A percentile compares a stretch with the other conserved stretches of the same genome.
Evolutionary conservation across 1,140 invertebrate species (phyloP).

Genomic region (Drosophila suzukii): DNA sequence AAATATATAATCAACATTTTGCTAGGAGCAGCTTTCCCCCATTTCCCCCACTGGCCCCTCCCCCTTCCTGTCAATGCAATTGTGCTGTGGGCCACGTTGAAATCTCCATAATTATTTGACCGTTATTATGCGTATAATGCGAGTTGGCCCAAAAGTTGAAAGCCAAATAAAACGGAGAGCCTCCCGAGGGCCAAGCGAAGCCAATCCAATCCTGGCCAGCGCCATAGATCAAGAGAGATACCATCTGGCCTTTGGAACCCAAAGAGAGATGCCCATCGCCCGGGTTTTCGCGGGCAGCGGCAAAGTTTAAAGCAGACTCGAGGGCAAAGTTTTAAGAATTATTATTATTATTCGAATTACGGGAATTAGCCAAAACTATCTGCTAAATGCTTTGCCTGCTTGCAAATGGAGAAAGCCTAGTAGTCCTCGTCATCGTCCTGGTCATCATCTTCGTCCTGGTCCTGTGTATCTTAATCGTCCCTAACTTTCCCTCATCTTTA

Average conservation of each 20-base stretch:
- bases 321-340: slow-evolving; percentile 38
- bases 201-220: slow-evolving; percentile 9
- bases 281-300: not conserved
- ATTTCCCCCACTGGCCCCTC: not conserved
- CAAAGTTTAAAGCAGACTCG: slow-evolving; percentile 6
- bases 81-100: slow-evolving; percentile 51
- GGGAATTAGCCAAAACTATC: slow-evolving; percentile 41
- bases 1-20: slow-evolving; percentile 75
- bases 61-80: slow-evolving; percentile 39
- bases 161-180: slow-evolving; percentile 32
- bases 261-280: not conserved
- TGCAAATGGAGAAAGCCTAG: not conserved
- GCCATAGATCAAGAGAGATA: slow-evolving; percentile 61
- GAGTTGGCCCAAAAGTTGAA: slow-evolving; percentile 68
- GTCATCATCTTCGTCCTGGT: not conserved
- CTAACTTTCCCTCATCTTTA: no score
- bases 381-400: slow-evolving; percentile 25
- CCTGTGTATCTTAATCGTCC: no score
- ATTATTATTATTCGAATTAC: slow-evolving; percentile 38
- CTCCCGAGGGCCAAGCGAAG: slow-evolving; percentile 12
- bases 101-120: slow-evolving; percentile 75
- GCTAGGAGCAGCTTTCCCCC: slow-evolving; percentile 19
- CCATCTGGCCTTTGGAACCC: slow-evolving; percentile 21
- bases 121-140: slow-evolving; percentile 68
- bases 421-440: not conserved